phyloP scores from a whole-genome alignment of 2,888 invertebrate species.

The Prostheceraeus crozeri region DNA sequence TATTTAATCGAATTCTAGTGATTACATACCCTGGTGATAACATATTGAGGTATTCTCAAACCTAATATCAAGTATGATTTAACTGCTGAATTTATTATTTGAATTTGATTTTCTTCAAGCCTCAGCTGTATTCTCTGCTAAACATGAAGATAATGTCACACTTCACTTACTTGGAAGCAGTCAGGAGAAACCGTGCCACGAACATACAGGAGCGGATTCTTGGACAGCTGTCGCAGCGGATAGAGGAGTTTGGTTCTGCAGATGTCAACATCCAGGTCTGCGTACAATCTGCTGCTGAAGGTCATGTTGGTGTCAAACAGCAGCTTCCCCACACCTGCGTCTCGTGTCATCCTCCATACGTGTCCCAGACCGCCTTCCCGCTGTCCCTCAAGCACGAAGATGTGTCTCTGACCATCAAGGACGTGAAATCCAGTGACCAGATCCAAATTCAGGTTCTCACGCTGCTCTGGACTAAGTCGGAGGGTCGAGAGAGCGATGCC shows the following conservation, averaged over 20 bases:
- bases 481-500: too few species aligned
- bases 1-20: too few species aligned
- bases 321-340: conserved; percentile 46
- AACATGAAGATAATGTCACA: background rate
- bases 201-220: conserved; percentile 52
- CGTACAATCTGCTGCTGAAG: conserved; percentile 52
- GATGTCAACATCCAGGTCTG: conserved; percentile 52
- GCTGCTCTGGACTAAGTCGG: too few species aligned
- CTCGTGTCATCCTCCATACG: conserved; percentile 46
- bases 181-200: conserved; percentile 54
- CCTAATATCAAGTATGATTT: too few species aligned
- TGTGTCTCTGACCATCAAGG: conserved; percentile 49
- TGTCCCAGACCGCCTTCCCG: conserved; percentile 45
- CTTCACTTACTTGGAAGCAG: conserved; percentile 54
- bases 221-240: conserved; percentile 47
- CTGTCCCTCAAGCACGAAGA: conserved; percentile 54
- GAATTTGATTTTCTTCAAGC: too few species aligned
- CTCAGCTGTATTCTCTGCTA: too few species aligned
- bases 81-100: too few species aligned
- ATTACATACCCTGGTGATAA: too few species aligned
- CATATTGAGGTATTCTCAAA: too few species aligned
- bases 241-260: conserved; percentile 53
- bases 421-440: conserved; percentile 56
- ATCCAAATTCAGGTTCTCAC: conserved; percentile 47
- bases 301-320: conserved; percentile 52